Evolutionary conservation across 2,113 vertebrate species (phyloP).

Genomic region (Pagrus major): DNA sequence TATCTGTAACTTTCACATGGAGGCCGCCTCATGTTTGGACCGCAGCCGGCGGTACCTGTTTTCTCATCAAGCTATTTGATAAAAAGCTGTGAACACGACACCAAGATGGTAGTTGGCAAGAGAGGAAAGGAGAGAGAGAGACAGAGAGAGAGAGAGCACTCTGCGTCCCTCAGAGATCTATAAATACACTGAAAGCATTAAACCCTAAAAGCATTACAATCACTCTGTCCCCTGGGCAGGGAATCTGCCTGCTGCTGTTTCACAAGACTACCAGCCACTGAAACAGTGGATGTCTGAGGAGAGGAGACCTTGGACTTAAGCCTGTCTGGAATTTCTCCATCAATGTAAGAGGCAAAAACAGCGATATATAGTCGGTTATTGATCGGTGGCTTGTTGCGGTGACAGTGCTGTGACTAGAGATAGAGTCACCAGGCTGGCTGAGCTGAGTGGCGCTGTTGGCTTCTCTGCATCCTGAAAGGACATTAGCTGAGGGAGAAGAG

Average conservation of each 20-base stretch:
- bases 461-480: constrained; percentile 12
- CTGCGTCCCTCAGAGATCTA: constrained; percentile 75
- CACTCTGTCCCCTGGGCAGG: constrained; percentile 59
- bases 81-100: constrained; percentile 67
- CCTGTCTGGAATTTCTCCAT: constrained; percentile 60
- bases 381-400: constrained; percentile 42
- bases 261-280: constrained; percentile 54
- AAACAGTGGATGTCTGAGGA: constrained; percentile 50
- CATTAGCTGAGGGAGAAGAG: constrained; percentile 7
- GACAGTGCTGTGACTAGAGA: constrained; percentile 33
- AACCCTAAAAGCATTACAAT: constrained; percentile 81
- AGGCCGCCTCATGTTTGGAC: constrained; percentile 40
- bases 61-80: constrained; percentile 53
- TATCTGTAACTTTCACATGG: constrained; percentile 20
- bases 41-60: constrained; percentile 41
- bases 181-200: constrained; percentile 80
- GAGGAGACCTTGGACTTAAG: constrained; percentile 53
- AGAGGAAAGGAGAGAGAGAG: constrained; percentile 36
- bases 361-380: constrained; percentile 43
- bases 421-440: neutral
- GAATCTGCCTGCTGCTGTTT: constrained; percentile 66
- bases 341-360: constrained; percentile 38
- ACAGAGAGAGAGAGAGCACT: constrained; percentile 58
- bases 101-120: constrained; percentile 57
- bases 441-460: neutral